phyloP scores from a whole-genome alignment of 2,113 vertebrate genomes.

The Nicator chloris region DNA sequence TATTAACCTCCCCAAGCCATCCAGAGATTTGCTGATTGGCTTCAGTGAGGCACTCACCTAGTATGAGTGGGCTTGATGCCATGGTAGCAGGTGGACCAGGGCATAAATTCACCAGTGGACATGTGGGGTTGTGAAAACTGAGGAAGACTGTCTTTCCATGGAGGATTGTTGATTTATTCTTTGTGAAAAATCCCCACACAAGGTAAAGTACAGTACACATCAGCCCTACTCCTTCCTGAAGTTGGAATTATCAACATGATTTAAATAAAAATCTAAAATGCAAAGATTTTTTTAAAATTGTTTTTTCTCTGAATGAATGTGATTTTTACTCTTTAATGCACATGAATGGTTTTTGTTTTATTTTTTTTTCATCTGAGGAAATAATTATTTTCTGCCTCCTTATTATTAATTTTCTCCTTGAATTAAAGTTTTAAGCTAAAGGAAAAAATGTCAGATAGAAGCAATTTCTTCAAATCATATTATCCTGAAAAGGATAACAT shows the following conservation, averaged over 20 bases:
- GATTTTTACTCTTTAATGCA: background rate
- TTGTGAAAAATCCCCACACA: background rate
- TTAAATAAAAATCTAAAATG: background rate
- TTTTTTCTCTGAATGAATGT: background rate
- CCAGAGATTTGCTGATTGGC: background rate
- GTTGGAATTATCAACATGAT: background rate
- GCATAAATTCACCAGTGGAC: background rate
- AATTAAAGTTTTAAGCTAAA: background rate
- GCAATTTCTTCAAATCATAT: background rate
- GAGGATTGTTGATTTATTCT: background rate
- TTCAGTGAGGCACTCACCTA: background rate
- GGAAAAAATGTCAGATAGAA: background rate
- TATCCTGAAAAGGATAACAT: background rate
- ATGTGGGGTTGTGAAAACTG: background rate
- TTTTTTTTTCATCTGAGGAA: background rate
- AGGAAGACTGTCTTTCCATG: background rate
- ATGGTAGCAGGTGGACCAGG: constrained; percentile 2
- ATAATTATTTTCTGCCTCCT: background rate
- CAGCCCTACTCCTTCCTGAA: background rate
- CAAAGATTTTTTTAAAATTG: background rate
- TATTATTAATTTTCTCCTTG: background rate
- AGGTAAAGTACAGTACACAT: background rate
- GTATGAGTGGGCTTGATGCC: background rate
- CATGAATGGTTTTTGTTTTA: accelerated
- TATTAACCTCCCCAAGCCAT: background rate